These are phyloP conservation scores for Medauroidea extradentata DNA, from an alignment of 1,140 invertebrate genomes.

Conservation along the genomic window DNA sequence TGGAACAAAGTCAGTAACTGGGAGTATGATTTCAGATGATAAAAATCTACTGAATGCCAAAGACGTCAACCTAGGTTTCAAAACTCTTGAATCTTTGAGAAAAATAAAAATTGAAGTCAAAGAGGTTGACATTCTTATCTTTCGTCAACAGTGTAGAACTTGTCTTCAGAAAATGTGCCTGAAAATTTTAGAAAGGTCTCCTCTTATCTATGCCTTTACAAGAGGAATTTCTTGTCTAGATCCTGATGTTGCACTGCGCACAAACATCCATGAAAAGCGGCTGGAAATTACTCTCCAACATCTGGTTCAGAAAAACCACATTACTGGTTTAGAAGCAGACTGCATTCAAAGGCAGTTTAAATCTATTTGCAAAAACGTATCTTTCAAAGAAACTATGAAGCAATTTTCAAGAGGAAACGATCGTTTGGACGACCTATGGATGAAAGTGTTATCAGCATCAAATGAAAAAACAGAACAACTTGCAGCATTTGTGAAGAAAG, in stretches of 20 bases:
- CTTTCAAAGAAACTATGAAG: not conserved
- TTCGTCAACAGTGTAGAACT: conserved; percentile 15
- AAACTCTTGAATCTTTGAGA: conserved; percentile 3
- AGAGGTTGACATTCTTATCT: conserved; percentile 8
- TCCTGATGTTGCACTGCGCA: conserved; percentile 7
- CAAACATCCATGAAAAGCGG: not conserved
- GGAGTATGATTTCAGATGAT: not conserved
- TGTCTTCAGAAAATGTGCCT: conserved; percentile 10
- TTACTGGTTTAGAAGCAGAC: conserved; percentile 4
- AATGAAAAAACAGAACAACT: conserved; percentile 6
- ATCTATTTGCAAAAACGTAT: not conserved
- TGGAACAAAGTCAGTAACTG: too few relatives aligned
- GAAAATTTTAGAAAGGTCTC: conserved; percentile 11
- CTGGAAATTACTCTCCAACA: not conserved
- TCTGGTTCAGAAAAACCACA: conserved; percentile 1
- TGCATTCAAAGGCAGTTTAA: conserved; percentile 6
- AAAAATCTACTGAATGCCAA: conserved; percentile 12
- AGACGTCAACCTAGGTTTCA: conserved; percentile 8
- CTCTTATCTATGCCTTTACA: not conserved
- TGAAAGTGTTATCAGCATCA: not conserved
- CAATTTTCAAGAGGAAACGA: conserved; percentile 9
- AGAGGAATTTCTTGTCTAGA: conserved; percentile 13
- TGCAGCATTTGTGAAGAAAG: conserved; percentile 18
- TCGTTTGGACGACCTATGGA: conserved; percentile 15
- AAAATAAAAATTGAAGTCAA: conserved; percentile 5